Evolutionary conservation across 1,140 invertebrate species (phyloP), one percentile per base, ranked within the genome.

Genomic region (Brachionus koreanus): DNA sequence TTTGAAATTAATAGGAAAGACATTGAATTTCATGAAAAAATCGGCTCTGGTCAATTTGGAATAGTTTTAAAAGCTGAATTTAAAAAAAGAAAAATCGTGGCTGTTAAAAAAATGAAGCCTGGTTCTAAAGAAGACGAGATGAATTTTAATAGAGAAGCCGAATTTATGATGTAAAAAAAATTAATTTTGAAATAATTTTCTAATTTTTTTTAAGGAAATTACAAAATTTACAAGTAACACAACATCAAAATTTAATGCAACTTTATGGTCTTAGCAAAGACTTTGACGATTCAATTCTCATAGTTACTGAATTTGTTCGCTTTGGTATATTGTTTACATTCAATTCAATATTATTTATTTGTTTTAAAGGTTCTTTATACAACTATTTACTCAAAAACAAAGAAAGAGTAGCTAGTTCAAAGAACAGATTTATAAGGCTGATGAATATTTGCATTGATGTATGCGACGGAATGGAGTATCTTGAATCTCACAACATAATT

Each of bases 401-500:
- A 79, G 76, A 79, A 65, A 35, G 76, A 19, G 57, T 79, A n/a
- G 5, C 12, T 3, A 57, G 35, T 23, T 79, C 76, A 42, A 79
- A 79, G 29, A 79, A 79, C 13, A 57, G 76, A 57, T 65, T 79
- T 65, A 23, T 42, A 19, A 33, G 79, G 25, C 39, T 82, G 7
- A 16, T 82, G 6, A 52, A 49, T 5, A 82, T 82, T 9, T 49
- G 39, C 5, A 65, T 82, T 37, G 57, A 82, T 67, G 79, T 82
- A 25, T 82, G 79, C 33, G 63, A 82, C 83, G 97, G 94, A 67
- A 99, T 99, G 98, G 95, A 94, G 86, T 99, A 98, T 89, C 90
- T 99, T 67, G 98, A 99, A 90, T 93, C 93, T 85, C 92, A 95
- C 84, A 94, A 92, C 87, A 98, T 98, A 86, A 98, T 99, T 88